Conservation (phyloP, 2,888 invertebrate species). For the Coenonympha arcania region DNA sequence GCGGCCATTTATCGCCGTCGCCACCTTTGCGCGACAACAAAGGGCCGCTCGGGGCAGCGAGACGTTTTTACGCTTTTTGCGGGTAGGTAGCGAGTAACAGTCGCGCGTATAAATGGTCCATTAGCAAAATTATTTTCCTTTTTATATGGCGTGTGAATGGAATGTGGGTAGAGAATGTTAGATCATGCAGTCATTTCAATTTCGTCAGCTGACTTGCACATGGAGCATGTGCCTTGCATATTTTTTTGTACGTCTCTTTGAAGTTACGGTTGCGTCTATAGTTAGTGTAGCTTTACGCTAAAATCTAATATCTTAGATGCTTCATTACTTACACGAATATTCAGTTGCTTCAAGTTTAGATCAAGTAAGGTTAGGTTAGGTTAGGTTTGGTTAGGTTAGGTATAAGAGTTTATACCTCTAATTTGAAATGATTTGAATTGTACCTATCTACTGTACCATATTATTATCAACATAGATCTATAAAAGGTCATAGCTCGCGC, state of each 20-base stretch:
- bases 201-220: background rate
- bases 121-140: constrained; percentile 65
- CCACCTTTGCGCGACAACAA: constrained; percentile 38
- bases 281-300: background rate
- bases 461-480: too few relatives aligned
- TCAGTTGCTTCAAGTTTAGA: too few relatives aligned
- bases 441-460: too few relatives aligned
- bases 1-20: constrained; percentile 31
- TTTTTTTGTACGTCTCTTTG: background rate
- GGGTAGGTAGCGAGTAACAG: constrained; percentile 25
- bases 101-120: constrained; percentile 50
- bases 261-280: background rate
- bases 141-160: constrained; percentile 49
- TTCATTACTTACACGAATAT: background rate
- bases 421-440: too few relatives aligned
- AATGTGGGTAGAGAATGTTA: background rate
- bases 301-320: background rate
- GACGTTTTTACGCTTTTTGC: constrained; percentile 32
- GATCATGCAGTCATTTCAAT: background rate
- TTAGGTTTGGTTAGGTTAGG: too few relatives aligned
- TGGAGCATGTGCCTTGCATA: too few relatives aligned
- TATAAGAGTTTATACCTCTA: too few relatives aligned
- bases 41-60: constrained; percentile 32
- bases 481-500: too few relatives aligned
- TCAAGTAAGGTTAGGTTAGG: too few relatives aligned